Percentiles rank a stretch among this genome's conserved stretches.
Conservation (phyloP, 2,888 invertebrate species). For the Mantis religiosa region DNA sequence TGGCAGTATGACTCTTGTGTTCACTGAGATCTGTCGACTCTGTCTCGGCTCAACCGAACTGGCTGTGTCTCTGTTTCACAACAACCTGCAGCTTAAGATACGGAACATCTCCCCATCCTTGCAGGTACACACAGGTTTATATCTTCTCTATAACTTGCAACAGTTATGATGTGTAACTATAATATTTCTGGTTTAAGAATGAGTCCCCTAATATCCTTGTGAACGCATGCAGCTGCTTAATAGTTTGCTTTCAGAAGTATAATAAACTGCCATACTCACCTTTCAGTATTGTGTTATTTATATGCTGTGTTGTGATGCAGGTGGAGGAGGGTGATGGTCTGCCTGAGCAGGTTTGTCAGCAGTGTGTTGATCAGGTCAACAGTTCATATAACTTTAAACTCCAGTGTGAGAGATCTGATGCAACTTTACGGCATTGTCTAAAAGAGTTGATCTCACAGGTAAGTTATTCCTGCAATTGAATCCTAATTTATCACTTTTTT, state of each 20-base stretch:
- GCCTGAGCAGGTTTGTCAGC: background rate
- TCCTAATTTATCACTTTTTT: too few relatives aligned
- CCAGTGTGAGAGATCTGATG: background rate
- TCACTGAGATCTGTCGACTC: background rate
- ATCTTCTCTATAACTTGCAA: too few relatives aligned
- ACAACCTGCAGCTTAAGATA: background rate
- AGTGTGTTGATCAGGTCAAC: background rate
- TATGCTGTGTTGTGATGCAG: background rate
- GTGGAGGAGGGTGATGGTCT: background rate
- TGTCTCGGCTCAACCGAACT: background rate
- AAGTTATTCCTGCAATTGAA: background rate
- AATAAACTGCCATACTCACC: too few relatives aligned
- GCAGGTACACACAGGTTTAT: background rate
- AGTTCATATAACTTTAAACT: background rate
- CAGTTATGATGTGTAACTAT: too few relatives aligned
- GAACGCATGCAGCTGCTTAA: too few relatives aligned
- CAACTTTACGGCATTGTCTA: background rate
- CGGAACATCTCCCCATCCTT: background rate
- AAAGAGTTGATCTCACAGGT: background rate
- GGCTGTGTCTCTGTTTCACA: background rate
- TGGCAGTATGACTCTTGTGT: background rate
- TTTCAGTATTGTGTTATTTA: too few relatives aligned
- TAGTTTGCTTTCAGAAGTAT: too few relatives aligned
- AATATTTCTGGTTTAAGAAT: too few relatives aligned
- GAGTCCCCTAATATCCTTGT: too few relatives aligned